Evolutionary conservation across 2,888 invertebrate genomes (phyloP), one percentile per base, ranked within the genome.

Genomic region (Noctua janthina): DNA sequence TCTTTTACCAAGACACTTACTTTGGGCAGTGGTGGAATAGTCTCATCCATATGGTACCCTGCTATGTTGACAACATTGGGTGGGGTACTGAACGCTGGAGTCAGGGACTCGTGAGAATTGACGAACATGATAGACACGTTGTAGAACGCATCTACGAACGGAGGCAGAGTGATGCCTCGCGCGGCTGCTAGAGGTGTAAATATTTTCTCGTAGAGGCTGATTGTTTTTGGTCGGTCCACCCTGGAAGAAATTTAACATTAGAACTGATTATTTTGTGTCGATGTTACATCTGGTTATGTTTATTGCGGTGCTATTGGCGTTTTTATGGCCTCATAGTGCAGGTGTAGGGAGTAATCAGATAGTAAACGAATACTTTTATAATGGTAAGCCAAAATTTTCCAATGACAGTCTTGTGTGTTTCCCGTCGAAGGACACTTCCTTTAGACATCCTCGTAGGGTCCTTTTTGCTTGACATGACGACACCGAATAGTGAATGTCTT

Each of bases 21-120:
- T 93, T 95, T 92, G 0, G 95, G 95, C n/a, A 95, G 72, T 0
- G 93, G 90, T 0, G 92, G 90, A 0, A 88, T 81, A 0, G 89
- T 84, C 39, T 94, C 93, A 2, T 92, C 91, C 6, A 95, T 94
- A 79, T 95, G 95, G 67, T 92, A 95, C 0, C 95, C 95, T 1
- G 91, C 95, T 0, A 96, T 90, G 10, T 93, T 92, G 4, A 95
- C 73, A 0, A 93, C 94, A 62, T 95, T 95, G 0, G 95, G 93
- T 0, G 95, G 94, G 6, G 92, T 56, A 23, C 90, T 91, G 67
- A 90, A 84, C 0, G 93, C 87, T 0, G 91, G 87, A 0, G 92
- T 84, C 17, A 94, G 84, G 0, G 94, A 93, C 0, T 94, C 93
- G 56, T 95, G 94, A 0, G 93, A 90, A 87, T 95, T 95, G 0